These are phyloP conservation scores for Sylvilagus floridanus DNA, from an alignment of 2,797 vertebrate species.

Conservation along the genomic window DNA sequence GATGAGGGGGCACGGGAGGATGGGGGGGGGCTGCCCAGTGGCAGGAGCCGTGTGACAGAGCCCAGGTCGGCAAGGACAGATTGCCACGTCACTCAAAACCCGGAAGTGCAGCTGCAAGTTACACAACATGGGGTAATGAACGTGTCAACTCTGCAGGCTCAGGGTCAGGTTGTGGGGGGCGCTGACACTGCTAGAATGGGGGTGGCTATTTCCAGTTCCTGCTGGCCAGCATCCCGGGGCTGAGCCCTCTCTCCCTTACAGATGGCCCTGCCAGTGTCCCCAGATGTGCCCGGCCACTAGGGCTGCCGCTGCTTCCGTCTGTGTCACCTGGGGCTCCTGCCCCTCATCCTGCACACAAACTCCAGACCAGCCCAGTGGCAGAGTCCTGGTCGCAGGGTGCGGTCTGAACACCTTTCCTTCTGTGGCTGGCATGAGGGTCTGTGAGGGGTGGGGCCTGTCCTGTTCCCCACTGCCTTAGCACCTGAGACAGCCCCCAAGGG, in stretches of 20 bases:
- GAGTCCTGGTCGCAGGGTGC: background rate
- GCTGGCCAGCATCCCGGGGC: background rate
- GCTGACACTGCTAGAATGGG: background rate
- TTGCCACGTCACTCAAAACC: background rate
- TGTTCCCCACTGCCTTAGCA: background rate
- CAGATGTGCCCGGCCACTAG: too few relatives aligned
- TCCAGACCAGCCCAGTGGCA: background rate
- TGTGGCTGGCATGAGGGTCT: background rate
- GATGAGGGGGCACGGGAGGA: too few relatives aligned
- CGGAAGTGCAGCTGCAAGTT: constrained; percentile 20
- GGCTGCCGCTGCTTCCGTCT: background rate
- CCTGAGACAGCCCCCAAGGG: background rate
- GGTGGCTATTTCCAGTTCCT: background rate
- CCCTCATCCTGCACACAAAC: too few relatives aligned
- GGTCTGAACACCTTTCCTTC: background rate
- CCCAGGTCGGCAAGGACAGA: background rate
- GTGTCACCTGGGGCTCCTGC: too few relatives aligned
- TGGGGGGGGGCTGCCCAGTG: too few relatives aligned
- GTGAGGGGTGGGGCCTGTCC: background rate
- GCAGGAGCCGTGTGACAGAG: too few relatives aligned
- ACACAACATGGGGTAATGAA: background rate
- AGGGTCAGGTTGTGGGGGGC: background rate
- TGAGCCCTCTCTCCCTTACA: background rate
- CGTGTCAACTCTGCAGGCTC: background rate
- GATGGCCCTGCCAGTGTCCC: background rate